Evolutionary conservation across 2,113 vertebrate genomes (phyloP).

Genomic region (Callipepla squamata): DNA sequence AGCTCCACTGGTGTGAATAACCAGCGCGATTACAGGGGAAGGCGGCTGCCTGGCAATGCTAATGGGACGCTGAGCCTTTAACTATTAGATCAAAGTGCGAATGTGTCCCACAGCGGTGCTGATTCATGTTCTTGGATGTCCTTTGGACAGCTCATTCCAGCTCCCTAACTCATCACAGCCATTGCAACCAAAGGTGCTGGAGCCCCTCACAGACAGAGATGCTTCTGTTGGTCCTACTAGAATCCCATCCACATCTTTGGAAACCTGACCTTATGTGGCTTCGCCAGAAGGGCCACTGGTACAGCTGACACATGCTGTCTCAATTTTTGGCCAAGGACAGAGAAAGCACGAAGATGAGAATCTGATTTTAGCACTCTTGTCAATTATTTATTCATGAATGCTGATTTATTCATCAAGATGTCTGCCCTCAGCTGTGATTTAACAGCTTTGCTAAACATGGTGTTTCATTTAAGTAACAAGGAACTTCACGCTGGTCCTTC

Average conservation of each 20-base stretch:
- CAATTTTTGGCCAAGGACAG: constrained; percentile 2
- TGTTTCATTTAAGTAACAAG: constrained; percentile 62
- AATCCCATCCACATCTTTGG: background rate
- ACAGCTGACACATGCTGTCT: background rate
- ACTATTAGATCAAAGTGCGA: constrained; percentile 53
- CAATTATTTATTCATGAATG: constrained; percentile 56
- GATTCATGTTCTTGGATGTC: constrained; percentile 16
- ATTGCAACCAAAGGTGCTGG: background rate
- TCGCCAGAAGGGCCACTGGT: background rate
- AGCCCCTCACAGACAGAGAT: background rate
- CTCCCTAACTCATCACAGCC: constrained; percentile 4
- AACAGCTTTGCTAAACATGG: constrained; percentile 57
- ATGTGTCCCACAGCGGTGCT: constrained; percentile 5
- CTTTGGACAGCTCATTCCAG: constrained; percentile 1
- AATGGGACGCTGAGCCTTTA: constrained; percentile 18
- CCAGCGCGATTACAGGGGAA: constrained; percentile 51
- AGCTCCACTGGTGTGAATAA: constrained; percentile 39
- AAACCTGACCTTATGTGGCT: background rate
- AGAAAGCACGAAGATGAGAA: background rate
- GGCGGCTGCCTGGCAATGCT: background rate
- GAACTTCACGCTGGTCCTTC: constrained; percentile 38
- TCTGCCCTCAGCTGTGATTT: constrained; percentile 42
- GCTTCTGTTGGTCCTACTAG: background rate
- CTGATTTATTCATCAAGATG: constrained; percentile 56
- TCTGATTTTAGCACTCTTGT: constrained; percentile 35